Evolutionary conservation across 2,888 invertebrate species (phyloP).

Genomic region (Sesamia inferens): DNA sequence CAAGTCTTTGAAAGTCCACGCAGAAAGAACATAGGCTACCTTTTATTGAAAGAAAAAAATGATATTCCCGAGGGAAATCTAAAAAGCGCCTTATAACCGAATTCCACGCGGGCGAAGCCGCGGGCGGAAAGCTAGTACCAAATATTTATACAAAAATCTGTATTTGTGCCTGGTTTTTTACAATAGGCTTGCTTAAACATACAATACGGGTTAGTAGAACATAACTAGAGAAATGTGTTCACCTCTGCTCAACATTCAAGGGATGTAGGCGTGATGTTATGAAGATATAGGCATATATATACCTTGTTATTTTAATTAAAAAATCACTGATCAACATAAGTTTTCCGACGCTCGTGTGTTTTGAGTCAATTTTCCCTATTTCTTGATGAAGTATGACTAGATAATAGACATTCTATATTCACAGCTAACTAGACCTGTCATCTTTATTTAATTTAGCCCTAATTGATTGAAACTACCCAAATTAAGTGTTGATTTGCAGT

Average conservation of each 20-base stretch:
- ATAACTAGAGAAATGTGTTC: neutral
- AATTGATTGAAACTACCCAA: neutral
- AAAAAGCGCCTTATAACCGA: too few species aligned
- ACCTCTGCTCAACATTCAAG: neutral
- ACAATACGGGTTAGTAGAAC: too few species aligned
- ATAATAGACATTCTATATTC: neutral
- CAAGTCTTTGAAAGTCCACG: too few species aligned
- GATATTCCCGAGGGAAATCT: too few species aligned
- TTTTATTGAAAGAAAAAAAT: too few species aligned
- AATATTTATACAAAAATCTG: neutral
- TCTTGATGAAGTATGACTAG: neutral
- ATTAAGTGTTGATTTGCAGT: neutral
- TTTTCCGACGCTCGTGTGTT: slow-evolving; percentile 9
- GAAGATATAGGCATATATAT: neutral
- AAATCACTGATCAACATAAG: neutral
- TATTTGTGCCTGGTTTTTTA: too few species aligned
- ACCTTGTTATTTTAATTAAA: neutral
- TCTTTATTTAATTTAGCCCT: neutral
- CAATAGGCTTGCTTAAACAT: too few species aligned
- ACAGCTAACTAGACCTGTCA: neutral
- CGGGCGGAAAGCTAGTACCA: too few species aligned
- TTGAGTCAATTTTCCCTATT: neutral
- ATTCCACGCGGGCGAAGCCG: too few species aligned
- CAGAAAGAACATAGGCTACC: too few species aligned
- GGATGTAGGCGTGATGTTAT: neutral